Conservation (phyloP, 1,140 invertebrate species). For the Penaeus vannamei region DNA sequence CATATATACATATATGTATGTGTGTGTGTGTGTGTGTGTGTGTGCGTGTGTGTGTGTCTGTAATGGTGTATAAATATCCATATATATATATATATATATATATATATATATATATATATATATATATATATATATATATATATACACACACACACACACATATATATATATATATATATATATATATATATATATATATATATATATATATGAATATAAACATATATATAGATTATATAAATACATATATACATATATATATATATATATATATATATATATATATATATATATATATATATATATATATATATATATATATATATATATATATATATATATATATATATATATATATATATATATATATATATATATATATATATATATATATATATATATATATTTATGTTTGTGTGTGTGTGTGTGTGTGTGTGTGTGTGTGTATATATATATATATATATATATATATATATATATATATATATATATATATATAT, state of each 20-base stretch:
- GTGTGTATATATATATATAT: too few relatives aligned
- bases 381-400: too few relatives aligned
- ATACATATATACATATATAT: slow-evolving; percentile 3
- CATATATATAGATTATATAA: not conserved
- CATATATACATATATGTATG: slow-evolving; percentile 3
- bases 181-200: slow-evolving; percentile 28
- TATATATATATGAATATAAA: slow-evolving; percentile 11
- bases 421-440: too few relatives aligned
- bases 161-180: slow-evolving; percentile 21
- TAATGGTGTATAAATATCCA: not conserved
- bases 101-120: not conserved
- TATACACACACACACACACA: not conserved
- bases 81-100: slow-evolving; percentile 16
- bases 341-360: slow-evolving; percentile 16
- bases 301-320: not conserved
- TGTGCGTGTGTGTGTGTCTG: slow-evolving; percentile 5
- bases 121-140: not conserved
- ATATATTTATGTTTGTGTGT: too few relatives aligned
- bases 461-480: too few relatives aligned
- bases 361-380: slow-evolving; percentile 22
- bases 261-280: slow-evolving; percentile 12
- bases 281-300: not conserved
- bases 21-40: slow-evolving; percentile 16
- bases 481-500: too few relatives aligned
- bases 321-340: slow-evolving; percentile 1